Percentiles rank a stretch among this genome's conserved stretches.
These are phyloP conservation scores for Rutilus rutilus DNA, from an alignment of 2,113 vertebrate genomes.

Conservation along the genomic window DNA sequence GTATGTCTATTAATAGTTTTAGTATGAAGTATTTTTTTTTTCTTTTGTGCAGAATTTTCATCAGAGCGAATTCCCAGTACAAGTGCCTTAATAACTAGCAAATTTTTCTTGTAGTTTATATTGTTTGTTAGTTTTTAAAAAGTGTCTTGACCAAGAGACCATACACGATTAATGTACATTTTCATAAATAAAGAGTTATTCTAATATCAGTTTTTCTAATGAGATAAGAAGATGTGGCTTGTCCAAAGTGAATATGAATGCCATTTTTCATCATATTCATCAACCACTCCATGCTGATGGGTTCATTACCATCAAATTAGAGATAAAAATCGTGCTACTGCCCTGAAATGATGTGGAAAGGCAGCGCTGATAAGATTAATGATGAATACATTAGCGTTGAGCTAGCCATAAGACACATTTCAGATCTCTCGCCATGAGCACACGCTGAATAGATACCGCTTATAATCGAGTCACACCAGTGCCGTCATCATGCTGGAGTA, in stretches of 20 bases:
- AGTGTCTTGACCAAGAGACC: slow-evolving; percentile 31
- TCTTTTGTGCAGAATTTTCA: neutral
- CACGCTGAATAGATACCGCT: slow-evolving; percentile 33
- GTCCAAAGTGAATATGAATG: slow-evolving; percentile 65
- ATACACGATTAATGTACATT: slow-evolving; percentile 52
- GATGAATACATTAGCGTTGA: slow-evolving; percentile 65
- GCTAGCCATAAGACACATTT: slow-evolving; percentile 49
- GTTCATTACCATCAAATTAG: slow-evolving; percentile 76
- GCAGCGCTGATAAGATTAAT: slow-evolving; percentile 71
- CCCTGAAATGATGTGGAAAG: slow-evolving; percentile 74
- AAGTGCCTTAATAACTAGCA: neutral
- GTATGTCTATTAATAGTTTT: neutral
- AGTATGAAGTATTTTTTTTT: neutral
- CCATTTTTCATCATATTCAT: slow-evolving; percentile 71
- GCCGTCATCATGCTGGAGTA: slow-evolving; percentile 31
- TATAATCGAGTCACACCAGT: slow-evolving; percentile 39
- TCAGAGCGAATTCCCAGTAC: neutral
- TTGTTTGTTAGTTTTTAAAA: neutral
- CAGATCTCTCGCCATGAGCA: slow-evolving; percentile 52
- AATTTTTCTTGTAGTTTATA: neutral
- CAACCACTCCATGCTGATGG: slow-evolving; percentile 65
- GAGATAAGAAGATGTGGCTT: slow-evolving; percentile 66
- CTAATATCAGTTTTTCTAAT: slow-evolving; percentile 65
- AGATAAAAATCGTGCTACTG: slow-evolving; percentile 64
- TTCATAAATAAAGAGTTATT: slow-evolving; percentile 65